Evolutionary conservation across 2,113 vertebrate genomes (phyloP).

Genomic region (Entomyzon cyanotis): DNA sequence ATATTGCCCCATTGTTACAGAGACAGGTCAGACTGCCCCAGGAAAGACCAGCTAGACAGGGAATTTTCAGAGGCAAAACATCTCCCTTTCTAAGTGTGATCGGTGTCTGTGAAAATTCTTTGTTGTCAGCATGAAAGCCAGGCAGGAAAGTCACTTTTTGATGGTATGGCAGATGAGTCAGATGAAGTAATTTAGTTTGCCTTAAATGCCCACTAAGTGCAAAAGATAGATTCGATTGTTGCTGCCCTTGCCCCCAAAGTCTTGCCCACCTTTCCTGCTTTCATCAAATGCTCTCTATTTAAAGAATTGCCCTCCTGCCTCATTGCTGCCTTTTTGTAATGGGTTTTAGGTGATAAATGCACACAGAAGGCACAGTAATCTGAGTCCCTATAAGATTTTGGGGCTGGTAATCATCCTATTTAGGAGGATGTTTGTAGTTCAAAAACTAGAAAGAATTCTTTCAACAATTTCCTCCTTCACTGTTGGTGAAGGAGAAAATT

Average conservation of each 20-base stretch:
- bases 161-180: not conserved
- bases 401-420: not conserved
- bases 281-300: not conserved
- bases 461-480: not conserved
- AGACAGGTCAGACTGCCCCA: not conserved
- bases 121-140: not conserved
- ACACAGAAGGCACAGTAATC: not conserved
- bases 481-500: not conserved
- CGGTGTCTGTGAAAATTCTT: not conserved
- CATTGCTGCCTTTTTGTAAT: not conserved
- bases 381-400: not conserved
- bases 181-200: not conserved
- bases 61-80: not conserved
- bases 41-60: not conserved
- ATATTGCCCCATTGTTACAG: not conserved
- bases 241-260: not conserved
- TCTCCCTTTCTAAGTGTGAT: not conserved
- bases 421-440: not conserved
- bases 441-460: not conserved
- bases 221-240: not conserved
- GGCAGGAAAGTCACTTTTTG: not conserved
- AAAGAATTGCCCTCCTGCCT: not conserved
- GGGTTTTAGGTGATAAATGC: not conserved
- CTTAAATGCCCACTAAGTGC: not conserved
- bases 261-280: not conserved